These are phyloP conservation scores for Anoplolepis gracilipes DNA, from an alignment of 1,140 invertebrate genomes.

Conservation along the genomic window DNA sequence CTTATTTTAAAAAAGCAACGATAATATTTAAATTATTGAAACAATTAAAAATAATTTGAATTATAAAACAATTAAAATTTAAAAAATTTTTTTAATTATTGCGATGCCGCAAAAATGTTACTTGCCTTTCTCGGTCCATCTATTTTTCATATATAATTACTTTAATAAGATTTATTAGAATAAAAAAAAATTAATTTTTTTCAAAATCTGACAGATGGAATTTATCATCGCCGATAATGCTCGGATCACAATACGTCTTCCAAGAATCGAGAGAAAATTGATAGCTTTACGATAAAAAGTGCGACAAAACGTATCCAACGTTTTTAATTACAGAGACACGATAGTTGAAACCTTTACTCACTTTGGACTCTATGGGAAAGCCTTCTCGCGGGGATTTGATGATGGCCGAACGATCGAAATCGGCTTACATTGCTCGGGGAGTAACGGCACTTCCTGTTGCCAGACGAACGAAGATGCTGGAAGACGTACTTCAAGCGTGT, in stretches of 20 bases:
- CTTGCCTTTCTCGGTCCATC: no score
- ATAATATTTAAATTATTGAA: background rate
- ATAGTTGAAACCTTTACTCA: background rate
- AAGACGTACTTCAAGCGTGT: slow-evolving; percentile 33
- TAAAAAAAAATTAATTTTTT: background rate
- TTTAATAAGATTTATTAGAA: background rate
- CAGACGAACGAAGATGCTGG: slow-evolving; percentile 26
- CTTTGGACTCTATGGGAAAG: slow-evolving; percentile 32
- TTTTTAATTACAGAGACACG: slow-evolving; percentile 44
- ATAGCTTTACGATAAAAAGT: slow-evolving; percentile 34
- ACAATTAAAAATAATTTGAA: background rate
- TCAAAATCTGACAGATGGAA: no score
- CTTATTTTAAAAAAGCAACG: background rate
- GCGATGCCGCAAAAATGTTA: no score
- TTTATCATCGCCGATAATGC: background rate
- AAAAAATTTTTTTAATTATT: background rate
- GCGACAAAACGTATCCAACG: slow-evolving; percentile 22
- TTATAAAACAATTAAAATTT: no score
- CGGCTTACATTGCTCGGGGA: slow-evolving; percentile 34
- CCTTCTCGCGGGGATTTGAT: slow-evolving; percentile 35
- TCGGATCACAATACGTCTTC: background rate
- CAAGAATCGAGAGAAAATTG: slow-evolving; percentile 10
- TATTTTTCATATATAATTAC: background rate
- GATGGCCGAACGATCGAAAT: slow-evolving; percentile 45
- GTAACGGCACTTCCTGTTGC: slow-evolving; percentile 52